phyloP scores from a whole-genome alignment of 1,140 invertebrate genomes.

The Teleopsis dalmanni region DNA sequence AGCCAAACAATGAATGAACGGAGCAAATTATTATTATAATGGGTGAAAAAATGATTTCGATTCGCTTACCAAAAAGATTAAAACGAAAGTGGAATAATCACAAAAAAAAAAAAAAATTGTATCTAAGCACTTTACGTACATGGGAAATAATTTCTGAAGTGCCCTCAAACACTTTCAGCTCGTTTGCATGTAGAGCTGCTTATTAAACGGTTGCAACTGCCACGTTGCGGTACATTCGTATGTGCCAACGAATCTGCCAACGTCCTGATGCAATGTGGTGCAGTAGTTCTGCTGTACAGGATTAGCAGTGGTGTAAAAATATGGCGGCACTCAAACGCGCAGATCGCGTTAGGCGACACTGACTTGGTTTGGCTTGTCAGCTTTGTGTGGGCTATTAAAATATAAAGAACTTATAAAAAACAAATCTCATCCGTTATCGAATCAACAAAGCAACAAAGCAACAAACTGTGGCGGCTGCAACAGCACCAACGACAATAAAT shows the following conservation, averaged over 20 bases:
- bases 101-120: constrained; percentile 8
- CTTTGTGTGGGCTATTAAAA: constrained; percentile 13
- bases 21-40: too few relatives aligned
- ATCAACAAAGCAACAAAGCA: background rate
- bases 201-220: background rate
- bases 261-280: background rate
- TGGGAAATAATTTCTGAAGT: constrained; percentile 17
- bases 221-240: background rate
- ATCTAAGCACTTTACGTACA: constrained; percentile 8
- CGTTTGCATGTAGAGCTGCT: constrained; percentile 8
- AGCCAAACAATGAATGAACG: background rate
- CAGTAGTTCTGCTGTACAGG: background rate
- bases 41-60: too few relatives aligned
- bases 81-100: constrained; percentile 11
- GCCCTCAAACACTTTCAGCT: constrained; percentile 1
- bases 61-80: constrained; percentile 12
- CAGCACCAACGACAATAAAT: background rate
- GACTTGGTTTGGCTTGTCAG: constrained; percentile 17
- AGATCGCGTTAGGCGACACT: constrained; percentile 14
- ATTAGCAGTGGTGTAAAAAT: constrained; percentile 11
- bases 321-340: constrained; percentile 15
- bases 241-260: background rate
- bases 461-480: background rate
- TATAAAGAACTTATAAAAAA: background rate
- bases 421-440: background rate